phyloP scores from a whole-genome alignment of 2,888 invertebrate species.

The Lithophane ornitopus region DNA sequence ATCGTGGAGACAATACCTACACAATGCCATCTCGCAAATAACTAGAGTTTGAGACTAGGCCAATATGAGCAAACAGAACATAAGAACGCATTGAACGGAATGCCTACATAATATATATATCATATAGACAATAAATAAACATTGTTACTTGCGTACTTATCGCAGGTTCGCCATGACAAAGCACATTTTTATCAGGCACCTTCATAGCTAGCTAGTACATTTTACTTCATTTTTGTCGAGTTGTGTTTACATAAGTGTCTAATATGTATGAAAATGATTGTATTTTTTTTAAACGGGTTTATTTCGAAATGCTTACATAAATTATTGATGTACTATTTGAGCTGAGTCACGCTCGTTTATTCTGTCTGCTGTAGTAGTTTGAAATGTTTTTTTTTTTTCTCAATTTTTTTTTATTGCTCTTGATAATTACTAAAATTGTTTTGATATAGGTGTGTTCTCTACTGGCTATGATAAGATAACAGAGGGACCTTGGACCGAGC shows the following conservation, averaged over 20 bases:
- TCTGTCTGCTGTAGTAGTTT: slow-evolving; percentile 26
- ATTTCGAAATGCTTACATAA: slow-evolving; percentile 23
- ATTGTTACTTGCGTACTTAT: slow-evolving; percentile 40
- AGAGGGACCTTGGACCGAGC: slow-evolving; percentile 15
- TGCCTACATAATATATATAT: slow-evolving; percentile 16
- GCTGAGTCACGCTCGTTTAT: slow-evolving; percentile 55
- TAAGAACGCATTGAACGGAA: slow-evolving; percentile 2
- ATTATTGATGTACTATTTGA: slow-evolving; percentile 35
- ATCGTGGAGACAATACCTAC: neutral
- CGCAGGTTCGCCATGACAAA: slow-evolving; percentile 59
- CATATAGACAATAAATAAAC: slow-evolving; percentile 48
- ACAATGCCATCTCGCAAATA: slow-evolving; percentile 4
- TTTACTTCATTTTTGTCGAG: slow-evolving; percentile 30
- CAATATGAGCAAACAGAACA: neutral
- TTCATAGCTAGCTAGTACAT: slow-evolving; percentile 39
- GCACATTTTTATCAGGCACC: slow-evolving; percentile 65
- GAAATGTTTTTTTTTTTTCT: slow-evolving; percentile 10
- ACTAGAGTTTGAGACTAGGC: slow-evolving; percentile 10
- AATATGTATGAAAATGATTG: slow-evolving; percentile 35
- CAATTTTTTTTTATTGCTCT: neutral
- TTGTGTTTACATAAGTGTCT: slow-evolving; percentile 34
- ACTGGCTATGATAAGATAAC: neutral
- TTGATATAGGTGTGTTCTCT: slow-evolving; percentile 19
- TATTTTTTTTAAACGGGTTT: slow-evolving; percentile 36
- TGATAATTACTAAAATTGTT: slow-evolving; percentile 6